Conservation (phyloP, 1,140 invertebrate genomes). For the Ridgeia piscesae region DNA sequence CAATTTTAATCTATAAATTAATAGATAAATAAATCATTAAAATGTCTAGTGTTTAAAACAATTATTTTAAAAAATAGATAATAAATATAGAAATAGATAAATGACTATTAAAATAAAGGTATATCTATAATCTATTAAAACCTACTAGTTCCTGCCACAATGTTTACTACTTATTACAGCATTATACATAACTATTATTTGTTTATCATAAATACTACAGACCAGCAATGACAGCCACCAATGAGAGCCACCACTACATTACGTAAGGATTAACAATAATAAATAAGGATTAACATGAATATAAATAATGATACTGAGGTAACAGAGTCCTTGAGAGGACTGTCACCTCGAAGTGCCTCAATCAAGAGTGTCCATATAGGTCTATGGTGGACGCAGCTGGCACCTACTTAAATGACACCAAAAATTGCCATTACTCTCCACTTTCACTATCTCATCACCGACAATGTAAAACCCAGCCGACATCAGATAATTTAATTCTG, state of each 20-base stretch:
- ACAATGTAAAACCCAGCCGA: background rate
- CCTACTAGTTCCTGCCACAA: background rate
- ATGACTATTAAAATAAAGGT: too few species aligned
- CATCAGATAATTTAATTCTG: background rate
- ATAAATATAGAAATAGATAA: too few species aligned
- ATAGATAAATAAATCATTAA: too few species aligned
- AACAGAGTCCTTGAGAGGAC: background rate
- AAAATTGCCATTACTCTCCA: background rate
- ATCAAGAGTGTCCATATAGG: background rate
- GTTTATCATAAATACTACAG: background rate
- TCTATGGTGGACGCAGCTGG: background rate
- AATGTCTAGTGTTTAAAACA: too few species aligned
- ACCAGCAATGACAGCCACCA: background rate
- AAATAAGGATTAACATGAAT: background rate
- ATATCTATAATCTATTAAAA: too few species aligned
- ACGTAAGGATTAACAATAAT: background rate
- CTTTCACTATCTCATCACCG: background rate
- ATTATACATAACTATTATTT: background rate
- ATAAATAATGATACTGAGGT: background rate
- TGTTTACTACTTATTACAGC: background rate
- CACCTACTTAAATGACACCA: background rate
- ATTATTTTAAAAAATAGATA: too few species aligned
- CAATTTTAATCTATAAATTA: too few species aligned
- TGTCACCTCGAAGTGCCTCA: background rate
- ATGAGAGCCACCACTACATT: background rate